Percentiles rank a stretch among this genome's conserved stretches.
Conservation (phyloP, 2,113 vertebrate species). For the Lutjanus erythropterus region DNA sequence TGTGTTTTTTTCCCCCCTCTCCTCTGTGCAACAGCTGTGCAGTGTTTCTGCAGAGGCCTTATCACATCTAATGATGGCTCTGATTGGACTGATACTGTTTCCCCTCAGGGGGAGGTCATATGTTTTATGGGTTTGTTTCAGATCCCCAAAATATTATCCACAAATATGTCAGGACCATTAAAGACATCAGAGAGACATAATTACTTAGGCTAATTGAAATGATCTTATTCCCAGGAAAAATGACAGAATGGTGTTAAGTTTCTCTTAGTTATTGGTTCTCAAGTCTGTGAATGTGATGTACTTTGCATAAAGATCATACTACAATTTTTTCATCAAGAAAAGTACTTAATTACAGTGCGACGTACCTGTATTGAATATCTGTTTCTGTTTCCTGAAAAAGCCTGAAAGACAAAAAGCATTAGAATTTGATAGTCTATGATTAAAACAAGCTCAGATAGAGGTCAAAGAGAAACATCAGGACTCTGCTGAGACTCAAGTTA, state of each 20-base stretch:
- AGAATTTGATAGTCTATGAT: conserved; percentile 8
- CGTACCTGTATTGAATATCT: neutral
- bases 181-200: conserved; percentile 42
- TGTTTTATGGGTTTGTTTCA: conserved; percentile 56
- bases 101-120: conserved; percentile 24
- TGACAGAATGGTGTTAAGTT: neutral
- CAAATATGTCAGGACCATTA: conserved; percentile 35
- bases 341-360: neutral
- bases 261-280: conserved; percentile 8
- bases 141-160: conserved; percentile 44
- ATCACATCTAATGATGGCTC: conserved; percentile 74
- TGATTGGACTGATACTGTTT: conserved; percentile 64
- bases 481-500: neutral
- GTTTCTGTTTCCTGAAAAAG: conserved; percentile 5
- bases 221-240: conserved; percentile 8
- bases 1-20: conserved; percentile 32
- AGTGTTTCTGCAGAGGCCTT: conserved; percentile 55
- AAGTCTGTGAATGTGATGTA: conserved; percentile 7
- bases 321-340: neutral
- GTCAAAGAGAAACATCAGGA: neutral
- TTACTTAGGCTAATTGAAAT: conserved; percentile 14
- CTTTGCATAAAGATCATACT: neutral
- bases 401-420: conserved; percentile 17
- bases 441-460: neutral
- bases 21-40: conserved; percentile 69